Evolutionary conservation across 2,888 invertebrate genomes (phyloP), one percentile per base, ranked within the genome.

Genomic region (Machimus rusticus): DNA sequence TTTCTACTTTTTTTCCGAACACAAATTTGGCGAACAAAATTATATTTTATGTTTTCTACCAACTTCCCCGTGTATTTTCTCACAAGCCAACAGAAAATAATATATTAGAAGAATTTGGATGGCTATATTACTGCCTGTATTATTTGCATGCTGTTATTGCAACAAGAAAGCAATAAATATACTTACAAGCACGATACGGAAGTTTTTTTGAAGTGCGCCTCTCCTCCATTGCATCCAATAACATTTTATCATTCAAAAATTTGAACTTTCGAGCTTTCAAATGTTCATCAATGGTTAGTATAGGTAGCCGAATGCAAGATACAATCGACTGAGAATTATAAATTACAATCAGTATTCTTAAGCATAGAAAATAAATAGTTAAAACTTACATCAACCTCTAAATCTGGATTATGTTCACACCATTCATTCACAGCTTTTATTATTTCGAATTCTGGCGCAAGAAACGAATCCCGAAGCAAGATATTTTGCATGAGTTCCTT

Each of bases 371-470:
- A 51, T 5, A 51, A 19, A n/a, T 51, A 19, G n/a, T 5, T 51
- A 3, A n/a, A 51, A 16, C n/a, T n/a, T 51, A 51, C 51, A 51
- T 91, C 91, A 87, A 91, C 90, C 87, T 93, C 91, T 16, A 91
- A 94, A 88, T 94, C 94, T 88, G 95, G 94, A 93, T 98, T 98
- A 39, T 95, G 95, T 89, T 95, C 95, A 90, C 96, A 96, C 99
- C 99, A 99, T 87, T 94, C 94, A 91, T 95, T 95, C 0, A 99
- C 97, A 0, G 98, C 97, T 90, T 95, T 94, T 93, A 99, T 99
- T 89, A 99, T 99, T 90, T 98, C 97, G 57, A 98, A 97, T 93
- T 99, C 99, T 0, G 97, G 96, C 0, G 98, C 99, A 93, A 97
- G 99, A 93, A 99, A 99, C 8, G 99, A 99, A 93, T 99, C 98